These are phyloP conservation scores for Microtus agrestis DNA, from an alignment of 2,797 vertebrate genomes.

Conservation along the genomic window DNA sequence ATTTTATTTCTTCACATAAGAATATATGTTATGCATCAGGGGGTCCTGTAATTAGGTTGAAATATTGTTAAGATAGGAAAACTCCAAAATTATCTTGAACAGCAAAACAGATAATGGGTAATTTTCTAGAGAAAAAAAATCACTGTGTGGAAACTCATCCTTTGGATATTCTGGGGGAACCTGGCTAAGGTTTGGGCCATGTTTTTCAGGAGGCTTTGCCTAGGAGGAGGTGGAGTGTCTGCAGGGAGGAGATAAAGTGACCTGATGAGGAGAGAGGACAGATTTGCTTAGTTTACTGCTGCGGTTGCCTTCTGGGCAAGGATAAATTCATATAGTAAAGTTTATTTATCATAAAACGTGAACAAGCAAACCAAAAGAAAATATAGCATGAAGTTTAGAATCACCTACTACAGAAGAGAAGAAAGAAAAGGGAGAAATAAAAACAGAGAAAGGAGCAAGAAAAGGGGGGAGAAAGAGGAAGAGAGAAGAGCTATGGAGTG, in stretches of 20 bases:
- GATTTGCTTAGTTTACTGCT: background rate
- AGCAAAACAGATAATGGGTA: slow-evolving; percentile 42
- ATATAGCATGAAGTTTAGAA: slow-evolving; percentile 88
- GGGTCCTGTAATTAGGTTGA: background rate
- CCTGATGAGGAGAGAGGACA: slow-evolving; percentile 46
- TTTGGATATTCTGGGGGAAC: slow-evolving; percentile 68
- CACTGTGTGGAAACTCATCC: slow-evolving; percentile 72
- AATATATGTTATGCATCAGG: slow-evolving; percentile 30
- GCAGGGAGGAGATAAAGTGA: slow-evolving; percentile 75
- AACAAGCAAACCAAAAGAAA: slow-evolving; percentile 86
- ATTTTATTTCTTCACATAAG: slow-evolving; percentile 32
- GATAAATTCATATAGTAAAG: slow-evolving; percentile 73
- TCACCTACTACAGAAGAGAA: slow-evolving; percentile 69
- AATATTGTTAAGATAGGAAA: background rate
- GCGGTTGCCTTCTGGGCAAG: slow-evolving; percentile 63
- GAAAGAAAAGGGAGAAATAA: background rate
- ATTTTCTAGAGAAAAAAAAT: slow-evolving; percentile 55
- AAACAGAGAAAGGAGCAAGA: too few species aligned
- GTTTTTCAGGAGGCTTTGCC: slow-evolving; percentile 71
- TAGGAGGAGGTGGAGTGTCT: slow-evolving; percentile 75
- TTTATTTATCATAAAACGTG: slow-evolving; percentile 80
- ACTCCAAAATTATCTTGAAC: background rate
- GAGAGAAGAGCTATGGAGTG: background rate
- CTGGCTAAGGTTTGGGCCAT: slow-evolving; percentile 61
- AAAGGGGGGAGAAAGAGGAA: fast-evolving